Percentiles rank a stretch among this genome's conserved stretches.
Evolutionary conservation across 2,113 vertebrate species (phyloP).

Genomic region (Scomber japonicus): DNA sequence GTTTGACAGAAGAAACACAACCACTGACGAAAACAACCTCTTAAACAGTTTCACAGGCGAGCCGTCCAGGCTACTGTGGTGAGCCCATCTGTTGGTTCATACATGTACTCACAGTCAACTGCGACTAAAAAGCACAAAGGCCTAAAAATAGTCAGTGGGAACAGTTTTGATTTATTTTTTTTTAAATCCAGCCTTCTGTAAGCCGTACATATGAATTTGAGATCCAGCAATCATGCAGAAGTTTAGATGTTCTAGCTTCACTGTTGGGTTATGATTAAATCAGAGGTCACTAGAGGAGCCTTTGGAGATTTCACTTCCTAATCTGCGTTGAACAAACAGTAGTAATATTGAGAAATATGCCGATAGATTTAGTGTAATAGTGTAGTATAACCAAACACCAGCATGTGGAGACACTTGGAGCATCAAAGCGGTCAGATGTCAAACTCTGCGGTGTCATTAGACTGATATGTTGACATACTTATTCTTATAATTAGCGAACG

Average conservation of each 20-base stretch:
- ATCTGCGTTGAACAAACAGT: neutral
- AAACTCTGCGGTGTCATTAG: constrained; percentile 33
- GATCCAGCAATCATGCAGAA: neutral
- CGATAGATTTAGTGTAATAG: too few relatives aligned
- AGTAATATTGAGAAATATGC: neutral
- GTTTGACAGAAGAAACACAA: constrained; percentile 56
- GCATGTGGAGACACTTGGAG: neutral
- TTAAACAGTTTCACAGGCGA: constrained; percentile 54
- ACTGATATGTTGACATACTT: constrained; percentile 6
- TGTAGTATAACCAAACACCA: neutral
- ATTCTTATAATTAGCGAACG: neutral
- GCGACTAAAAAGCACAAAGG: constrained; percentile 23
- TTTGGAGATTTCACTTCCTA: neutral
- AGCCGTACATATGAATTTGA: constrained; percentile 7
- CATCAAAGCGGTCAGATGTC: neutral
- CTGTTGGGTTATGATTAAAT: neutral
- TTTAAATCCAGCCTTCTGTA: neutral
- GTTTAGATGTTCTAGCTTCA: neutral
- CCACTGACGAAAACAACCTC: constrained; percentile 65
- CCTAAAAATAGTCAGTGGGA: constrained; percentile 57
- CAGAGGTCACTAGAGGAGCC: neutral
- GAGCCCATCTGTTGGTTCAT: constrained; percentile 58
- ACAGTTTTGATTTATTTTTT: neutral
- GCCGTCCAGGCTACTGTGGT: constrained; percentile 59
- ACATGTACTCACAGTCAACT: constrained; percentile 20